phyloP scores from a whole-genome alignment of 2,888 invertebrate genomes.

The Prosopocoilus inquinatus region DNA sequence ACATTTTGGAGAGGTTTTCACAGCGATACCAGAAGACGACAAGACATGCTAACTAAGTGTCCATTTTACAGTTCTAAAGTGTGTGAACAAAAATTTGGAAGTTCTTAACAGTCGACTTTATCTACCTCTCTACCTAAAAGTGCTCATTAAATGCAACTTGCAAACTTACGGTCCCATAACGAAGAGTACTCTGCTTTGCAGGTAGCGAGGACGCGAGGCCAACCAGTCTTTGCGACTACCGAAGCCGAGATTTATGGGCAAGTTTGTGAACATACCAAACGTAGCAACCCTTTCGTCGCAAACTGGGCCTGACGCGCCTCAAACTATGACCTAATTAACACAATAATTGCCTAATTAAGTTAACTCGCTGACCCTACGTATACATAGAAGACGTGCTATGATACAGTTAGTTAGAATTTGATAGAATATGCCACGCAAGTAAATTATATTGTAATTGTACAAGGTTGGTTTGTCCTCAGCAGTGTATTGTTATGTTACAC shows the following conservation, averaged over 20 bases:
- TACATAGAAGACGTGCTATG: slow-evolving; percentile 6
- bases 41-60: too few species aligned
- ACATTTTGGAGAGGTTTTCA: too few species aligned
- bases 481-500: slow-evolving; percentile 4
- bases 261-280: not conserved
- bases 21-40: too few species aligned
- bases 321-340: slow-evolving; percentile 16
- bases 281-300: not conserved
- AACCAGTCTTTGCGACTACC: not conserved
- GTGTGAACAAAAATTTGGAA: too few species aligned
- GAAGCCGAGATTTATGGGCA: slow-evolving; percentile 7
- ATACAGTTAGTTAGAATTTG: slow-evolving; percentile 2
- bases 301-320: not conserved
- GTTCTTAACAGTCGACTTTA: too few species aligned
- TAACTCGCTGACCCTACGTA: slow-evolving; percentile 1
- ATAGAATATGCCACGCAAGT: not conserved
- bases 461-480: slow-evolving; percentile 5
- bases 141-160: too few species aligned
- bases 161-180: too few species aligned
- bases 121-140: too few species aligned
- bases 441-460: slow-evolving; percentile 10
- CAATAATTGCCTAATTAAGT: slow-evolving; percentile 14
- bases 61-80: too few species aligned
- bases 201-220: not conserved
- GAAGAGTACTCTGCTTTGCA: too few species aligned